Conservation (phyloP, 2,888 invertebrate species). For the Labia minor region DNA sequence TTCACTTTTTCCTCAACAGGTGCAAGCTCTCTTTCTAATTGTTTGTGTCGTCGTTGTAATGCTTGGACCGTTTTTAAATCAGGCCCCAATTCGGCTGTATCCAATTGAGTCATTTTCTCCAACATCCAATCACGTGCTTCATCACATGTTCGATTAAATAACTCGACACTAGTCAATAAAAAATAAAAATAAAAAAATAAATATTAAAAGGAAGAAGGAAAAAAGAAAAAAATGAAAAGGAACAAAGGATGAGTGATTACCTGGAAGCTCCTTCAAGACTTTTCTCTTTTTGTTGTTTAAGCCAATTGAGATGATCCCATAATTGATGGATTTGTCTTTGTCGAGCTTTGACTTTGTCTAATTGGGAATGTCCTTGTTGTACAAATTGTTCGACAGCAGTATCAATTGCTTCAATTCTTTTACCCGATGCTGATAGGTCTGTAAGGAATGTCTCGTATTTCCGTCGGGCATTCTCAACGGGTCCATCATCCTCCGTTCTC, state of each 20-base stretch:
- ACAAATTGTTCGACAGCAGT: slow-evolving; percentile 76
- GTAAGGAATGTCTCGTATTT: slow-evolving; percentile 96
- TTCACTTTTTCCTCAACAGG: slow-evolving; percentile 91
- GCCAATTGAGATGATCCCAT: slow-evolving; percentile 76
- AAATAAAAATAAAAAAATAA: background rate
- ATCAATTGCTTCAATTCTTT: slow-evolving; percentile 81
- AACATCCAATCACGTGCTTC: slow-evolving; percentile 96
- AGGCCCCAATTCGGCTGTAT: slow-evolving; percentile 62
- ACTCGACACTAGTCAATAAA: slow-evolving; percentile 59
- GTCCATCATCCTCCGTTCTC: slow-evolving; percentile 67
- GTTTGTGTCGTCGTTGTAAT: slow-evolving; percentile 80
- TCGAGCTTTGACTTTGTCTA: slow-evolving; percentile 63
- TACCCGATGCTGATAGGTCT: slow-evolving; percentile 86
- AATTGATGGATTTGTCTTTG: slow-evolving; percentile 76
- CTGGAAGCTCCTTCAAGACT: slow-evolving; percentile 82
- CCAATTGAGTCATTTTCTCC: slow-evolving; percentile 86
- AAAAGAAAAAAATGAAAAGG: too few species aligned
- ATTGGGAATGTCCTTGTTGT: slow-evolving; percentile 72
- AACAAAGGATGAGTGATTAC: slow-evolving; percentile 32
- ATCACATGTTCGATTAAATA: slow-evolving; percentile 91
- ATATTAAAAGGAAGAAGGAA: too few species aligned
- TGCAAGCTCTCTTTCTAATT: slow-evolving; percentile 85
- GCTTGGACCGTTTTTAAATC: slow-evolving; percentile 87
- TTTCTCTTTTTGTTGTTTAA: slow-evolving; percentile 83
- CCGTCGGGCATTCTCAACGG: slow-evolving; percentile 84